Percentiles rank a stretch among this genome's conserved stretches.
phyloP scores from a whole-genome alignment of 2,113 vertebrate species.

The Planiliza haematocheilus region DNA sequence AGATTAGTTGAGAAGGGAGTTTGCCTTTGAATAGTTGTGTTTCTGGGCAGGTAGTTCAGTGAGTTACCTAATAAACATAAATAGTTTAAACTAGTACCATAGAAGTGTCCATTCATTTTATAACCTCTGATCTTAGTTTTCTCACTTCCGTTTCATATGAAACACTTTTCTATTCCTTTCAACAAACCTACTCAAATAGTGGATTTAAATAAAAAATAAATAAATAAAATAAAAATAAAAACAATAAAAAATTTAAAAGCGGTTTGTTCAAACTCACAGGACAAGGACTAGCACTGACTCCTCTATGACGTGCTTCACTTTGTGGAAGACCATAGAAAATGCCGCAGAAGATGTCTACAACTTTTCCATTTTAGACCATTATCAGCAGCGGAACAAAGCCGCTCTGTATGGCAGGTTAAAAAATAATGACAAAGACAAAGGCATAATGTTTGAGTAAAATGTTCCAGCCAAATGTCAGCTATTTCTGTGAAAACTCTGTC shows the following conservation, averaged over 20 bases:
- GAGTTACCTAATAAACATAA: no score
- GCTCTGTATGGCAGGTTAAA: not conserved
- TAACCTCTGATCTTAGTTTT: no score
- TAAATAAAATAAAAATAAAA: not conserved
- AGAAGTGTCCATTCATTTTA: no score
- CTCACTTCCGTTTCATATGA: not conserved
- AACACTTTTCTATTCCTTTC: not conserved
- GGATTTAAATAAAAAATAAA: not conserved
- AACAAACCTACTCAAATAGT: not conserved
- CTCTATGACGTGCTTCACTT: not conserved
- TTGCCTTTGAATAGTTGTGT: no score
- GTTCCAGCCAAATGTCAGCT: constrained; percentile 16
- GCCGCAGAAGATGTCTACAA: not conserved
- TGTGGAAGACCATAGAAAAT: not conserved
- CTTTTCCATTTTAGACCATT: not conserved
- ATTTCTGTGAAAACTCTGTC: not conserved
- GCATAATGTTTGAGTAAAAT: not conserved
- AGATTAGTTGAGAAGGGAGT: not conserved
- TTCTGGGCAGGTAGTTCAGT: no score
- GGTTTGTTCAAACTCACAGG: not conserved
- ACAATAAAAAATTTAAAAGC: no score
- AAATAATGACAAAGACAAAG: not conserved
- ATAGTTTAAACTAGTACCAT: no score
- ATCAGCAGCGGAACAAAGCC: not conserved
- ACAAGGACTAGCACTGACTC: not conserved